Conservation (phyloP, 2,797 vertebrate species). For the Oreochromis grahami region DNA sequence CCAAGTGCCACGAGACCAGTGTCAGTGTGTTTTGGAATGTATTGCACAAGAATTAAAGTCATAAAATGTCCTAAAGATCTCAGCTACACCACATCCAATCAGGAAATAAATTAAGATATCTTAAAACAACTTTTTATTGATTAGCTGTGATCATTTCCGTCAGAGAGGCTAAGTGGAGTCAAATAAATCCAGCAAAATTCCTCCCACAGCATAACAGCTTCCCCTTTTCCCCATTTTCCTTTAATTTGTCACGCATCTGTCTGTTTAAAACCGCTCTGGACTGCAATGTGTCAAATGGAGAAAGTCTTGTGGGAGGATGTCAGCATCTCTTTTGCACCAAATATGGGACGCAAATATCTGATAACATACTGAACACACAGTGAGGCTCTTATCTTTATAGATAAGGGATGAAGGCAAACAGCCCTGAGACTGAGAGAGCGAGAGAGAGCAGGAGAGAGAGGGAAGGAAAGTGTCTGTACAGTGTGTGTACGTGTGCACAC, state of each 20-base stretch:
- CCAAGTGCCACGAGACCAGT: neutral
- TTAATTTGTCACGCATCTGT: neutral
- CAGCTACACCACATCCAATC: neutral
- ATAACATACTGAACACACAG: conserved; percentile 56
- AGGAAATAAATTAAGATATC: neutral
- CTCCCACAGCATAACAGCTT: neutral
- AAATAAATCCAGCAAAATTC: neutral
- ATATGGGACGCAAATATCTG: conserved; percentile 58
- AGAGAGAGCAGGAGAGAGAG: neutral
- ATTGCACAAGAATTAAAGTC: neutral
- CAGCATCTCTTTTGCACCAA: conserved; percentile 31
- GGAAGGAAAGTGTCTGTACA: neutral
- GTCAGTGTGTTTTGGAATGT: neutral
- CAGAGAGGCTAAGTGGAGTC: neutral
- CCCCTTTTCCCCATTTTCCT: neutral
- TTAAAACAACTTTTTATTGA: neutral
- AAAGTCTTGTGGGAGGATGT: conserved; percentile 24
- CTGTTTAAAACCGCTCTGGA: neutral
- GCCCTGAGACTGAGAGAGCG: conserved; percentile 30
- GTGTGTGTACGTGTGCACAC: neutral
- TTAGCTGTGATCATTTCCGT: neutral
- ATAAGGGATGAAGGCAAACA: conserved; percentile 56
- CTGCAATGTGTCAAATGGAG: conserved; percentile 11
- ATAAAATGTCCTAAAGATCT: neutral
- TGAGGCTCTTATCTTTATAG: conserved; percentile 60